Percentiles rank a stretch among this genome's conserved stretches.
phyloP scores from a whole-genome alignment of 2,888 invertebrate genomes.

The Elysia crispata region DNA sequence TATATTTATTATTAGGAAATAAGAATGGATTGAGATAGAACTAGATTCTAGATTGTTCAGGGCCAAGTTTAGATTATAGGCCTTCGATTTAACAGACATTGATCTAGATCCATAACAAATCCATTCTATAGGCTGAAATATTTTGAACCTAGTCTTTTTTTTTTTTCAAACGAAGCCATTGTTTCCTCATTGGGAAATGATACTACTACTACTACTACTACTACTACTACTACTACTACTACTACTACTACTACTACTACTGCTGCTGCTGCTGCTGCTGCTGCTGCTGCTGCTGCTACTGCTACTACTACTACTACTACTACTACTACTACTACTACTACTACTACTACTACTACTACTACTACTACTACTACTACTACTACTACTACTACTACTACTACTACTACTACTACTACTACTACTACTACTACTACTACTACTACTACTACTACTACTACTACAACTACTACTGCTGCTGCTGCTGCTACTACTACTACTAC shows the following conservation, averaged over 20 bases:
- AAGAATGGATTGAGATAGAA: too few species aligned
- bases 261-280: neutral
- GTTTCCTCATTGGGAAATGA: neutral
- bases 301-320: conserved; percentile 4
- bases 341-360: conserved; percentile 9
- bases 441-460: conserved; percentile 4
- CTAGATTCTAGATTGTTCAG: too few species aligned
- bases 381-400: conserved; percentile 4
- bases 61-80: too few species aligned
- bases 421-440: conserved; percentile 9
- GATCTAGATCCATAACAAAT: too few species aligned
- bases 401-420: conserved; percentile 9
- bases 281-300: neutral
- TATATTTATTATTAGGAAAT: too few species aligned
- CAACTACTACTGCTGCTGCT: neutral
- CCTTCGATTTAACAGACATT: too few species aligned
- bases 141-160: too few species aligned
- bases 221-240: conserved; percentile 9
- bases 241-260: conserved; percentile 9
- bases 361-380: conserved; percentile 4
- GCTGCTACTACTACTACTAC: neutral
- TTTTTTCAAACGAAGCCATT: too few species aligned
- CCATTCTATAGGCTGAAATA: too few species aligned
- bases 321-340: conserved; percentile 9
- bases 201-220: conserved; percentile 9